Conservation (phyloP, 2,113 vertebrate species). For the Cygnus buccinator region DNA sequence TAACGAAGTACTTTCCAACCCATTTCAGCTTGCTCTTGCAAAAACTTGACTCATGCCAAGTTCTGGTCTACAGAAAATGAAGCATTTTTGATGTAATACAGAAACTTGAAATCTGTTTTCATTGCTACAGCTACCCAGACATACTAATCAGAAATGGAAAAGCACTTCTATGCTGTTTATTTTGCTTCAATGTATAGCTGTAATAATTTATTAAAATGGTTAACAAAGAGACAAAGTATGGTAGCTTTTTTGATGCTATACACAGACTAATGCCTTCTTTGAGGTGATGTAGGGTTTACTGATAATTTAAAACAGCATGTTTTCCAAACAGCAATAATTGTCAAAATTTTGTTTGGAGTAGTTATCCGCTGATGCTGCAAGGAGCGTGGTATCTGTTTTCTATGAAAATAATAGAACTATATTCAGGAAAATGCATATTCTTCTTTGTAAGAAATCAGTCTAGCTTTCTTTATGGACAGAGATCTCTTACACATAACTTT, state of each 20-base stretch:
- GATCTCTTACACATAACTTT: neutral
- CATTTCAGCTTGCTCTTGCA: neutral
- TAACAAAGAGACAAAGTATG: neutral
- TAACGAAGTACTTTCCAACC: neutral
- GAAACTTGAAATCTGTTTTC: neutral
- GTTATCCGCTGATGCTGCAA: neutral
- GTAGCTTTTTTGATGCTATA: neutral
- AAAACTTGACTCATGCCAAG: neutral
- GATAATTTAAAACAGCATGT: neutral
- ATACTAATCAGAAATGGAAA: neutral
- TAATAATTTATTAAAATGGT: neutral
- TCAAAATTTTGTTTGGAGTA: neutral
- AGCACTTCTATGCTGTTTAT: neutral
- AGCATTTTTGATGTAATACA: neutral
- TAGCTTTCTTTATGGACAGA: neutral
- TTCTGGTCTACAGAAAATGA: neutral
- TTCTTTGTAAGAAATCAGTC: neutral
- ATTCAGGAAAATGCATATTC: neutral
- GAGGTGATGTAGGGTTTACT: neutral
- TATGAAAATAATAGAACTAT: neutral
- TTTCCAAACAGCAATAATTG: neutral
- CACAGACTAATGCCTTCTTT: neutral
- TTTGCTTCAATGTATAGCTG: neutral
- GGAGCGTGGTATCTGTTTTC: neutral
- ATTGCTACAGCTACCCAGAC: neutral